phyloP scores from a whole-genome alignment of 1,140 invertebrate genomes.

The Eriosoma lanigerum region DNA sequence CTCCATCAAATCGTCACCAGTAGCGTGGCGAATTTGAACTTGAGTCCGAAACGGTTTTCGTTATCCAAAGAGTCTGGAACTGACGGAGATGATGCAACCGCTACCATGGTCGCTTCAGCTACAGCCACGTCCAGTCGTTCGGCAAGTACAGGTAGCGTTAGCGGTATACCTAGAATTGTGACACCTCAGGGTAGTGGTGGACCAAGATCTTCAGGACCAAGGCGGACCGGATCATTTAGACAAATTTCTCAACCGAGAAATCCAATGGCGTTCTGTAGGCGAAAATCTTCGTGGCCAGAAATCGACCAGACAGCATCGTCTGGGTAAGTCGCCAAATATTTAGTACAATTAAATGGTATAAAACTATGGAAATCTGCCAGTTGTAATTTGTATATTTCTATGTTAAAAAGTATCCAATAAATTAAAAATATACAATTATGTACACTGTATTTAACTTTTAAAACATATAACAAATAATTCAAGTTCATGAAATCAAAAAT shows the following conservation, averaged over 20 bases:
- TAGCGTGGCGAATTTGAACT: constrained; percentile 73
- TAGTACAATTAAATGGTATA: no score
- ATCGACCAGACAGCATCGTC: constrained; percentile 77
- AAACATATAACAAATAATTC: no score
- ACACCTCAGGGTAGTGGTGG: constrained; percentile 64
- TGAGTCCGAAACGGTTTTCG: constrained; percentile 76
- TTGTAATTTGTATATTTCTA: no score
- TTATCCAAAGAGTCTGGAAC: constrained; percentile 66
- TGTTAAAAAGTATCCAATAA: no score
- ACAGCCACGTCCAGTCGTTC: constrained; percentile 54
- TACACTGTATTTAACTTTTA: no score
- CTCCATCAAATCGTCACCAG: constrained; percentile 77
- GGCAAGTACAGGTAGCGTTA: constrained; percentile 52
- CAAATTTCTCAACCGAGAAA: constrained; percentile 61
- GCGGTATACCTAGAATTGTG: constrained; percentile 61
- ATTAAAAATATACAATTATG: no score
- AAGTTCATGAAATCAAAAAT: no score
- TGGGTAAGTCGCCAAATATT: constrained; percentile 64
- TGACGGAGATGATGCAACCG: constrained; percentile 56
- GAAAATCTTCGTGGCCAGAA: constrained; percentile 77
- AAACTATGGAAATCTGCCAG: no score
- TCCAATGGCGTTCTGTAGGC: constrained; percentile 69
- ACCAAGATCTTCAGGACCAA: constrained; percentile 59
- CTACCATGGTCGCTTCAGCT: constrained; percentile 57
- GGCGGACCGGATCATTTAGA: constrained; percentile 60